These are phyloP conservation scores for Catostomus latipinnis DNA, from an alignment of 2,797 vertebrate species.

Conservation along the genomic window DNA sequence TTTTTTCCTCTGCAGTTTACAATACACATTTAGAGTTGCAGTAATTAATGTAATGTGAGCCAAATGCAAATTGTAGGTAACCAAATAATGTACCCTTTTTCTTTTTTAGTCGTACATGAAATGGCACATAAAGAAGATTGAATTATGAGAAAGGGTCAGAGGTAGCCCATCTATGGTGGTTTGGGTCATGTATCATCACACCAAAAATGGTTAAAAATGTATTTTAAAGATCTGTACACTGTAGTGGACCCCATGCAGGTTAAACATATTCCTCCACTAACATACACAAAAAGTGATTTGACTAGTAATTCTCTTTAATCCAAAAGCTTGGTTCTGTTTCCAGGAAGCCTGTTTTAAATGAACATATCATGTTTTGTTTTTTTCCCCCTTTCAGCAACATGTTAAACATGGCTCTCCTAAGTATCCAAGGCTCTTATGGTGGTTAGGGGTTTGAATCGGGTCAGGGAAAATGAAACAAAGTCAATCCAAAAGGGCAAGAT, in stretches of 20 bases:
- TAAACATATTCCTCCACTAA: neutral
- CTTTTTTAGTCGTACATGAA: too few relatives aligned
- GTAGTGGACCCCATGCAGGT: neutral
- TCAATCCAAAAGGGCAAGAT: conserved; percentile 22
- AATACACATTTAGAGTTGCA: too few relatives aligned
- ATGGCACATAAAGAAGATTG: too few relatives aligned
- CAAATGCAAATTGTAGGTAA: too few relatives aligned
- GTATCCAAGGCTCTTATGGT: neutral
- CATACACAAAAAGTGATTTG: neutral
- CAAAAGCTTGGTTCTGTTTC: neutral
- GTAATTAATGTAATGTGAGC: too few relatives aligned
- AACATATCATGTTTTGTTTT: conserved; percentile 8
- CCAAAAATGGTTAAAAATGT: too few relatives aligned
- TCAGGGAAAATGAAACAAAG: conserved; percentile 19
- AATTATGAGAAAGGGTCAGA: too few relatives aligned
- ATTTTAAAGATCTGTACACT: too few relatives aligned
- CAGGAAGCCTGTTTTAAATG: conserved; percentile 11
- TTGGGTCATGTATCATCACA: too few relatives aligned
- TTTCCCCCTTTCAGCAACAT: conserved; percentile 9
- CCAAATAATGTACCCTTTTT: too few relatives aligned
- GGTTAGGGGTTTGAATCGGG: conserved; percentile 9
- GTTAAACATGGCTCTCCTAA: conserved; percentile 4
- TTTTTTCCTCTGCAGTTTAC: too few relatives aligned
- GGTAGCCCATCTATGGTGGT: too few relatives aligned
- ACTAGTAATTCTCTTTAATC: neutral